Conservation (phyloP, 1,140 invertebrate genomes). For the Doryteuthis pealeii region DNA sequence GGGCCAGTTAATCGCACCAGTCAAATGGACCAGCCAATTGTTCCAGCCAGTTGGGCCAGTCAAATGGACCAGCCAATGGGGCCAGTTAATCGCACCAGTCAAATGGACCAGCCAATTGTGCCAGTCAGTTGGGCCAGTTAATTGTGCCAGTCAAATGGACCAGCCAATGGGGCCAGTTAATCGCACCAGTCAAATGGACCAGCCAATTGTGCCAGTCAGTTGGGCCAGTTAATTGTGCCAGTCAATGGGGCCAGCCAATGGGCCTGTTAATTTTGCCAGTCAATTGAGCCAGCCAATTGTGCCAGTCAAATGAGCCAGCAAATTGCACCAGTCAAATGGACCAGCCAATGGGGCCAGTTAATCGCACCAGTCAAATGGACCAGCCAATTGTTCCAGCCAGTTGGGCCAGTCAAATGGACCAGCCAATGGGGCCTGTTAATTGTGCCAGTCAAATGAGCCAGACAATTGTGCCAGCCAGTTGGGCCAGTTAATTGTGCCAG, state of each 20-base stretch:
- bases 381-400: too few relatives aligned
- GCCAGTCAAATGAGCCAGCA: constrained; percentile 17
- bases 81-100: too few relatives aligned
- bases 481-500: constrained; percentile 2
- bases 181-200: neutral
- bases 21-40: too few relatives aligned
- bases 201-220: constrained; percentile 11
- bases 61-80: constrained; percentile 16
- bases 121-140: constrained; percentile 16
- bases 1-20: too few relatives aligned
- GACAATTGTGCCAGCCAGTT: too few relatives aligned
- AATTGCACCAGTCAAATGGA: neutral
- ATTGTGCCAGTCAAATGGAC: neutral
- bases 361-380: neutral
- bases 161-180: too few relatives aligned
- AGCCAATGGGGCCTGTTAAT: constrained; percentile 14
- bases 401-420: constrained; percentile 17
- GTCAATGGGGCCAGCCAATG: too few relatives aligned
- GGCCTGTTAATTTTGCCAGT: too few relatives aligned
- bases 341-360: constrained; percentile 14
- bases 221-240: neutral
- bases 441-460: neutral
- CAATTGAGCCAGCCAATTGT: constrained; percentile 15
- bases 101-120: neutral
- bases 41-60: too few relatives aligned